Evolutionary conservation across 2,113 vertebrate genomes (phyloP), one percentile per base, ranked within the genome.

Genomic region (Amazona vittata): DNA sequence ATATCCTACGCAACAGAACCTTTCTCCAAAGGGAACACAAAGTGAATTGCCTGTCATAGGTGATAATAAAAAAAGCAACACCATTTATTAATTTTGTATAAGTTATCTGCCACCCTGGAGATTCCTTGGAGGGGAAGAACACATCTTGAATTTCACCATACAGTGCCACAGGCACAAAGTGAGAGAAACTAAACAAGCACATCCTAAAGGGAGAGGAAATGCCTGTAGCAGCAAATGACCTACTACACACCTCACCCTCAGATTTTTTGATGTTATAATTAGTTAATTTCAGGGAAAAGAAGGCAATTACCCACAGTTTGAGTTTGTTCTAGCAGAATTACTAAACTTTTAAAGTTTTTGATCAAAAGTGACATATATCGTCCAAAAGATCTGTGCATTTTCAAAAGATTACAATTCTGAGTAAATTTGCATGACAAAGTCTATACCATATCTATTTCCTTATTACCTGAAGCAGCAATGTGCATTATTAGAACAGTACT

Each of bases 151-250:
- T 99, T 98, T 98, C 97, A 98, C 98, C 98, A 98, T 35, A 97
- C 93, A 98, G 75, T 96, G 98, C 99, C 98, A 98, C 96, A 97
- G 98, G 99, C 98, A 97, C 96, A 97, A 97, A 98, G 97, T 95
- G 97, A 98, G 96, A 98, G 98, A 98, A 99, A 98, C 98, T 98
- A 99, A 99, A 99, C 98, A 99, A 99, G 98, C 96, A 97, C 97
- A 98, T 98, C 98, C 98, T 98, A 97, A 89, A 98, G 98, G 98
- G 98, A 98, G 95, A 97, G 60, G 97, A 95, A 98, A 95, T 15
- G 98, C 98, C 98, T 97, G 95, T 89, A 98, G 98, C 98, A 95
- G 89, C 96, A 98, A 98, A 99, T 98, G 98, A 99, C 98, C 98
- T 98, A 98, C 97, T 98, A 98, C 95, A 97, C 96, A 98, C 97